A percentile compares a stretch with the other conserved stretches of the same genome.
phyloP scores from a whole-genome alignment of 2,113 vertebrate species.

The Steatornis caripensis region DNA sequence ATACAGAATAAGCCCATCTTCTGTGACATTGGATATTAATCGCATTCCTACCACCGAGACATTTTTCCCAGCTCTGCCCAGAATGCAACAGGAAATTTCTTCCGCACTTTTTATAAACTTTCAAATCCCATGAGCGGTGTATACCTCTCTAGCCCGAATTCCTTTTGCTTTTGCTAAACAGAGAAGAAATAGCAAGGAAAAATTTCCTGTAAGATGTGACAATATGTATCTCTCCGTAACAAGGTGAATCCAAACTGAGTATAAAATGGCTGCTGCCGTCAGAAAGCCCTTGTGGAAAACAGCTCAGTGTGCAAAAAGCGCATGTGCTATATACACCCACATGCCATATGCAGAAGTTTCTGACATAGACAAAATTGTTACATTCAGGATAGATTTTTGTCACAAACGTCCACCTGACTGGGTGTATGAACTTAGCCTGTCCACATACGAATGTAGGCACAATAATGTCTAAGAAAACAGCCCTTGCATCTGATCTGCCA shows the following conservation, averaged over 20 bases:
- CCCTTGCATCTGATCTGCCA: not conserved
- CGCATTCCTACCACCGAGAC: not conserved
- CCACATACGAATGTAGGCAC: not conserved
- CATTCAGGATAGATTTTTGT: not conserved
- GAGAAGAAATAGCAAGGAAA: not conserved
- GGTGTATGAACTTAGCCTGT: not conserved
- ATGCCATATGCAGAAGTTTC: not conserved
- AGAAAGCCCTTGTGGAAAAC: not conserved
- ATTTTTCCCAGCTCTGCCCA: not conserved
- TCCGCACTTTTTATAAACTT: not conserved
- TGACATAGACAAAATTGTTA: not conserved
- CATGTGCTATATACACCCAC: not conserved
- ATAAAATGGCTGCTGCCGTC: not conserved
- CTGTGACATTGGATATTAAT: not conserved
- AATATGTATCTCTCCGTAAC: not conserved
- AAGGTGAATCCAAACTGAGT: not conserved
- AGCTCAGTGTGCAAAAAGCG: not conserved
- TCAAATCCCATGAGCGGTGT: not conserved
- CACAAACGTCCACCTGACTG: not conserved
- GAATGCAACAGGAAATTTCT: not conserved
- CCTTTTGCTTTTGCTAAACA: not conserved
- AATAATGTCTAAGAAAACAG: not conserved
- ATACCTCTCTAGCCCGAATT: not conserved
- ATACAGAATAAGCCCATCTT: not conserved
- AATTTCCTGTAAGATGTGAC: not conserved